phyloP scores from a whole-genome alignment of 35 echinoderm and acorn worm species.

The Heliocidaris erythrogramma region DNA sequence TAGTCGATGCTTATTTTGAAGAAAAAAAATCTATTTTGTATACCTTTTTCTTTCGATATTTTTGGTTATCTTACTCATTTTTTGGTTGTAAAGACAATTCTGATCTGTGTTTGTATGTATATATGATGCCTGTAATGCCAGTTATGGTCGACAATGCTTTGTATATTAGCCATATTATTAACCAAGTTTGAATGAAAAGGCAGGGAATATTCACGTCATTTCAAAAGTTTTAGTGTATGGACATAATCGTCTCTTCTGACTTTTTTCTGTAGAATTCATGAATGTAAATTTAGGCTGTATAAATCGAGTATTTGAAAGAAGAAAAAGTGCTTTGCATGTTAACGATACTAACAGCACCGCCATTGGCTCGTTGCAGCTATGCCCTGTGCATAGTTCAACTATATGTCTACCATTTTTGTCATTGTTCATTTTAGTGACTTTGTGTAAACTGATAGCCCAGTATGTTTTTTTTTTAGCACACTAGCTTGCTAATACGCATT shows the following conservation, averaged over 20 bases:
- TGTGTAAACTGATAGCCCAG: not conserved
- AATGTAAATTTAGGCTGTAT: constrained; percentile 18
- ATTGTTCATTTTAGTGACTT: not conserved
- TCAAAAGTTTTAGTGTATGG: not conserved
- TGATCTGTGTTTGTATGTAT: not conserved
- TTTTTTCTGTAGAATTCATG: not conserved
- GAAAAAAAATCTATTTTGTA: not conserved
- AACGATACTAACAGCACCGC: not conserved
- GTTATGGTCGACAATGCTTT: not conserved
- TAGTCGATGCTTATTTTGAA: not conserved
- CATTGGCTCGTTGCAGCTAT: not conserved
- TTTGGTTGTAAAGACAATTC: not conserved
- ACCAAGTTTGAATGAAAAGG: constrained; percentile 5
- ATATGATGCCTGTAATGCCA: not conserved
- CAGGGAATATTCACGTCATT: constrained; percentile 10
- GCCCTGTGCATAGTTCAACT: not conserved
- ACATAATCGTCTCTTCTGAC: not conserved
- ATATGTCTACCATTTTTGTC: not conserved
- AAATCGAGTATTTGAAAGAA: not conserved
- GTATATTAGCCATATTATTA: constrained; percentile 19
- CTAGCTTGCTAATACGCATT: not conserved
- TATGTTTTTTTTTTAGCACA: not conserved
- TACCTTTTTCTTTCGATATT: constrained; percentile 3
- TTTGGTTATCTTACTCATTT: not conserved
- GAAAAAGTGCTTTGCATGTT: not conserved